Conservation (phyloP, 2,888 invertebrate species). For the Ectobius pallidus region DNA sequence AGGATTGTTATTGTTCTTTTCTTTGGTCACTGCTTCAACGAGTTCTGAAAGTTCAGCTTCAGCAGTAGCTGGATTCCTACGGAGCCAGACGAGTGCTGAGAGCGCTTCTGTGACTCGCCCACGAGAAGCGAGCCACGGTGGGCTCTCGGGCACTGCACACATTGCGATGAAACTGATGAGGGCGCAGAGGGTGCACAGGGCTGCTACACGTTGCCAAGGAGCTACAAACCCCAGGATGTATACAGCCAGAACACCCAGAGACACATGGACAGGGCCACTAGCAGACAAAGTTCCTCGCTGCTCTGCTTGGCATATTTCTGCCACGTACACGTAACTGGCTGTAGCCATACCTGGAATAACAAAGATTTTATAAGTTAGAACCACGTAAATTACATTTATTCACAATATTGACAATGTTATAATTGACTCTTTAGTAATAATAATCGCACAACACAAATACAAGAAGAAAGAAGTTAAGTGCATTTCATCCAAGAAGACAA, state of each 20-base stretch:
- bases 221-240: slow-evolving; percentile 71
- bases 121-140: slow-evolving; percentile 68
- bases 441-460: no score
- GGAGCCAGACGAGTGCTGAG: slow-evolving; percentile 67
- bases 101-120: slow-evolving; percentile 63
- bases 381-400: no score
- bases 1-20: slow-evolving; percentile 25
- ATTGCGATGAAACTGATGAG: slow-evolving; percentile 63
- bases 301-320: slow-evolving; percentile 70
- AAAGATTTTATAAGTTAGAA: no score
- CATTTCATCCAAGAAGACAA: no score
- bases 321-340: slow-evolving; percentile 70
- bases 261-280: slow-evolving; percentile 72
- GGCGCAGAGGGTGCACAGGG: slow-evolving; percentile 66
- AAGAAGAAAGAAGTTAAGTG: no score
- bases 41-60: slow-evolving; percentile 69
- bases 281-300: slow-evolving; percentile 72
- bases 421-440: no score
- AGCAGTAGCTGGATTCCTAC: slow-evolving; percentile 66
- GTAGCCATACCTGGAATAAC: slow-evolving; percentile 69
- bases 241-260: slow-evolving; percentile 72
- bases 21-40: not conserved
- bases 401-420: no score
- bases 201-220: slow-evolving; percentile 70
- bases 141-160: slow-evolving; percentile 72